These are phyloP conservation scores for Molorchus minor DNA, from an alignment of 2,888 invertebrate genomes.

Conservation along the genomic window DNA sequence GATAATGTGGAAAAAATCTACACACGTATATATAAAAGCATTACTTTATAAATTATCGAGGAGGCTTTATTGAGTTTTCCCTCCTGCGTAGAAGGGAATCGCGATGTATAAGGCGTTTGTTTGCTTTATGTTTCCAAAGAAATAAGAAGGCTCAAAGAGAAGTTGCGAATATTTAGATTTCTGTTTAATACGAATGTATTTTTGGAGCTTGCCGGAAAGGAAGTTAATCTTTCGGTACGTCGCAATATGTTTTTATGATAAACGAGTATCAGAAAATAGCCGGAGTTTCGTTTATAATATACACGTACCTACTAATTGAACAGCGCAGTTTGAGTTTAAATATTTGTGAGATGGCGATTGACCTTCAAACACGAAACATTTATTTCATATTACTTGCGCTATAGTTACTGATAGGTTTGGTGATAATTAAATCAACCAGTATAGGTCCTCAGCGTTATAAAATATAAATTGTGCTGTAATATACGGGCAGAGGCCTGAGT, in stretches of 20 bases:
- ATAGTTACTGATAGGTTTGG: too few species aligned
- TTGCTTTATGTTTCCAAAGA: conserved; percentile 2
- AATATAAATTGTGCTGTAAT: too few species aligned
- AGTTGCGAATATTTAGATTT: conserved; percentile 1
- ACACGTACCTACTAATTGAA: too few species aligned
- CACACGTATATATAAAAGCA: conserved; percentile 18
- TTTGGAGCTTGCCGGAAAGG: background rate
- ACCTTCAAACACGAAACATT: too few species aligned
- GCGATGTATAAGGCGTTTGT: conserved; percentile 4
- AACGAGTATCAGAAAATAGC: too few species aligned
- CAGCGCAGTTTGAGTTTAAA: too few species aligned
- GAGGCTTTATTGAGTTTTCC: conserved; percentile 9
- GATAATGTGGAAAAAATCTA: conserved; percentile 19
- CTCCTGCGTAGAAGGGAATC: conserved; percentile 4
- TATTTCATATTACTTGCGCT: too few species aligned
- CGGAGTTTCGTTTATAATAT: too few species aligned
- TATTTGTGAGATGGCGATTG: too few species aligned
- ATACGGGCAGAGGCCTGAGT: too few species aligned
- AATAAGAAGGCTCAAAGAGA: conserved; percentile 7
- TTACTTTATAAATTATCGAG: conserved; percentile 14
- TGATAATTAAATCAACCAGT: too few species aligned
- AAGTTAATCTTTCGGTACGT: background rate
- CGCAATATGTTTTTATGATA: background rate
- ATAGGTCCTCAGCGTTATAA: too few species aligned
- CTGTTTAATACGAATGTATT: background rate